Evolutionary conservation across 2,113 vertebrate species (phyloP).

Genomic region (Spilogale gracilis): DNA sequence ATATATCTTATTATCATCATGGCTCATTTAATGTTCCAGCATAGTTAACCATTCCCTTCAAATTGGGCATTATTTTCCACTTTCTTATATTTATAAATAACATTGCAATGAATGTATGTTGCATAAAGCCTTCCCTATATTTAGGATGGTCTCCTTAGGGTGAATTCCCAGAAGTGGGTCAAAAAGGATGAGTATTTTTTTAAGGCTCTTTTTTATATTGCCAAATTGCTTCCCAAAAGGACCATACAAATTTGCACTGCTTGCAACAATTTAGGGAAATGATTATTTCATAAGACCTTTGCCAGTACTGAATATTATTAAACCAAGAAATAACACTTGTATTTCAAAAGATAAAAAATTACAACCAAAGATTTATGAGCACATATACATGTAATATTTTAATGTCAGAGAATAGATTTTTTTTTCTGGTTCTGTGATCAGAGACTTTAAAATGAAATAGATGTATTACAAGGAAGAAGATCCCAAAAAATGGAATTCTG

Average conservation of each 20-base stretch:
- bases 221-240: conserved; percentile 77
- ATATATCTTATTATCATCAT: neutral
- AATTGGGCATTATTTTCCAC: neutral
- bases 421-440: conserved; percentile 33
- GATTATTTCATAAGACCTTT: conserved; percentile 68
- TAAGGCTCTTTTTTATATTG: conserved; percentile 61
- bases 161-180: conserved; percentile 73
- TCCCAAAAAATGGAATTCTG: conserved; percentile 7
- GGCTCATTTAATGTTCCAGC: neutral
- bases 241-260: conserved; percentile 64
- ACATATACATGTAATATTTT: conserved; percentile 50
- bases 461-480: neutral
- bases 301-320: conserved; percentile 65
- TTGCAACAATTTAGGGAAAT: conserved; percentile 71
- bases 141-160: conserved; percentile 45
- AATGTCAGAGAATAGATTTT: conserved; percentile 28
- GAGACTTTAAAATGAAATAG: conserved; percentile 25
- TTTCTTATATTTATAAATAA: conserved; percentile 47
- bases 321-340: conserved; percentile 71
- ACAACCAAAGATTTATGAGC: conserved; percentile 63
- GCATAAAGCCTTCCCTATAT: neutral
- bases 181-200: conserved; percentile 69
- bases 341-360: conserved; percentile 71
- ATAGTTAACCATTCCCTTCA: neutral
- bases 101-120: neutral